A percentile compares a stretch with the other conserved stretches of the same genome.
These are phyloP conservation scores for Australoheros scitulus DNA, from an alignment of 2,113 vertebrate species.

Conservation along the genomic window DNA sequence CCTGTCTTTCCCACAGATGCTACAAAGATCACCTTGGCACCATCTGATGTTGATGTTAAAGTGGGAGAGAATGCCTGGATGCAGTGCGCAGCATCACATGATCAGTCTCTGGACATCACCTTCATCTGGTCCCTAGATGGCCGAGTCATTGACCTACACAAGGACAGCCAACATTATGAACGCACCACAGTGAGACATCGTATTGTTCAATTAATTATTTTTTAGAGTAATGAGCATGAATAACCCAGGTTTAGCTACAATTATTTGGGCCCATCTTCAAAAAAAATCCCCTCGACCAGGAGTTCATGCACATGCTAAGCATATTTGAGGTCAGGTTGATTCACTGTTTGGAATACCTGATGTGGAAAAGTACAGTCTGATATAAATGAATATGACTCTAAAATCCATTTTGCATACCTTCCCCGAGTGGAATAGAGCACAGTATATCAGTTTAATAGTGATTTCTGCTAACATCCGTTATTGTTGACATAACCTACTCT, in stretches of 20 bases:
- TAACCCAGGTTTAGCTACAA: background rate
- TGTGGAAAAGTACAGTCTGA: constrained; percentile 33
- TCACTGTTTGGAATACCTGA: constrained; percentile 40
- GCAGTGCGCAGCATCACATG: constrained; percentile 92
- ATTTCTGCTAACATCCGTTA: constrained; percentile 50
- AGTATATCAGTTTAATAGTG: constrained; percentile 56
- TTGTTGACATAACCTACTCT: constrained; percentile 48
- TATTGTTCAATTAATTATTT: background rate
- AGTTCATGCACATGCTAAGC: background rate
- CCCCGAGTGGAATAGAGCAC: constrained; percentile 7
- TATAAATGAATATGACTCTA: constrained; percentile 24
- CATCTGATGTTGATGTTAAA: constrained; percentile 87
- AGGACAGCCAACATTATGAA: constrained; percentile 86
- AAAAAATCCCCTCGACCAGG: background rate
- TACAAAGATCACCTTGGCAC: constrained; percentile 93
- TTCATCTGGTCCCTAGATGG: constrained; percentile 95
- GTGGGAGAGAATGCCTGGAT: constrained; percentile 89
- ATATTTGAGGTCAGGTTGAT: constrained; percentile 40
- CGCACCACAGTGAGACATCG: constrained; percentile 84
- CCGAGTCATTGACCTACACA: constrained; percentile 89
- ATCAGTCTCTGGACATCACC: constrained; percentile 89
- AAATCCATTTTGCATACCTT: constrained; percentile 42
- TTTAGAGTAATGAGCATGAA: background rate
- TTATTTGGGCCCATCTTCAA: background rate
- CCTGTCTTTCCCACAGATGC: constrained; percentile 81